Evolutionary conservation across 2,113 vertebrate species (phyloP), one percentile per base, ranked within the genome.

Genomic region (Sorex fumeus): DNA sequence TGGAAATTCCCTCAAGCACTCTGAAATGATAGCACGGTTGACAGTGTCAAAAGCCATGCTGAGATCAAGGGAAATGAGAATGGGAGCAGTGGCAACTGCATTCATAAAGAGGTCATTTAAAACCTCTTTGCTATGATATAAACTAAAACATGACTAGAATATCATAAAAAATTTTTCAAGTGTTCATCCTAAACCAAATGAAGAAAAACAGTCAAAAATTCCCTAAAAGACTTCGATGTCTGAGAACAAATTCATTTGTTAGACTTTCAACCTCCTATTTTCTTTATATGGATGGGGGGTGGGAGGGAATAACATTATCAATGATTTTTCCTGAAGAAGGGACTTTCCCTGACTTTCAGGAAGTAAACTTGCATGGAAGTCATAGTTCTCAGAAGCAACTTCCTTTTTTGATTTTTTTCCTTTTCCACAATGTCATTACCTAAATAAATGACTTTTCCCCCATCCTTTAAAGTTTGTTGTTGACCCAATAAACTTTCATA

Each of bases 101-200:
- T 91, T 89, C 93, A 86, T 92, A 95, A 97, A 90, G 95, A 95
- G 96, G 91, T 85, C 93, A 87, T 77, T 96, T 95, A 85, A 93
- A 93, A 91, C 77, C 94, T 90, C 91, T 94, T 81, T 83, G 91
- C 93, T 85, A 69, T 43, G 86, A 88, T 82, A 87, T 53, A 84
- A 94, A 97, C 86, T 88, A 88, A 93, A 93, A 91, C 92, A 91
- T 75, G 94, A 96, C 91, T 87, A 71, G 93, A 96, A 96, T 96
- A 70, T 89, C 74, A 94, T 87, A 72, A 34, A 71, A 71, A 85
- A 76, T 28, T 62, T 21, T 87, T 84, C 70, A 92, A 81, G 30
- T 69, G 62, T 72, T 90, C 79, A 70, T 8, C 36, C 87, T 71
- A 66, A 50, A 67, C 81, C 47, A 64, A 32, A 92, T 88, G 67